phyloP scores from a whole-genome alignment of 2,888 invertebrate species.

The Acleris literana region DNA sequence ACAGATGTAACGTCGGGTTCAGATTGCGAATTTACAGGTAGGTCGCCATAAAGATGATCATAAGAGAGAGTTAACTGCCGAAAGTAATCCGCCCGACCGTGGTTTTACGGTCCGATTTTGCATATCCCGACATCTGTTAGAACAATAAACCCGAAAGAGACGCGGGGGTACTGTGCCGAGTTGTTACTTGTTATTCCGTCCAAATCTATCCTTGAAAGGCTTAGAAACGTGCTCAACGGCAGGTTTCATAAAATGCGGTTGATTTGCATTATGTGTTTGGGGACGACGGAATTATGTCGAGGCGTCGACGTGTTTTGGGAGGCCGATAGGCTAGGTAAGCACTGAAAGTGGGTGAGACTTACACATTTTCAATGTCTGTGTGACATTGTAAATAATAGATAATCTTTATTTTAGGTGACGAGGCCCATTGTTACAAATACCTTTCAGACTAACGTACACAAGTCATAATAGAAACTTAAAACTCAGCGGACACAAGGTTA shows the following conservation, averaged over 20 bases:
- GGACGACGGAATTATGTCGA: slow-evolving; percentile 35
- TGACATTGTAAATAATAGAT: too few species aligned
- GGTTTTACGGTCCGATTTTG: slow-evolving; percentile 75
- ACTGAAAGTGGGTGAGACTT: background rate
- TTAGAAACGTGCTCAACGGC: slow-evolving; percentile 58
- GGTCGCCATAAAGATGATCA: slow-evolving; percentile 72
- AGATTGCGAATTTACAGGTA: slow-evolving; percentile 77
- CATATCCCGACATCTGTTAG: slow-evolving; percentile 77
- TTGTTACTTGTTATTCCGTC: slow-evolving; percentile 62
- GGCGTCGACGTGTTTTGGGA: slow-evolving; percentile 1
- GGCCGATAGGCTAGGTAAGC: background rate
- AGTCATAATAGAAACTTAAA: too few species aligned
- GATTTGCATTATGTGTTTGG: slow-evolving; percentile 45
- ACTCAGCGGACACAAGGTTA: too few species aligned
- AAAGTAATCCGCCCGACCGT: slow-evolving; percentile 66
- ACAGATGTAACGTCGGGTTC: slow-evolving; percentile 61
- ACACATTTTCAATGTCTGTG: too few species aligned
- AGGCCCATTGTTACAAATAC: too few species aligned
- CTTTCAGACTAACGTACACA: too few species aligned
- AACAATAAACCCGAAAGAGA: slow-evolving; percentile 71
- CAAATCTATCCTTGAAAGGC: slow-evolving; percentile 62
- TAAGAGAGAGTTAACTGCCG: slow-evolving; percentile 77
- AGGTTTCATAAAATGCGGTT: slow-evolving; percentile 53
- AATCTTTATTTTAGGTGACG: too few species aligned
- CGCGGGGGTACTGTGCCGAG: slow-evolving; percentile 55